These are phyloP conservation scores for Neosalanx taihuensis DNA, from an alignment of 2,797 vertebrate genomes.

Conservation along the genomic window DNA sequence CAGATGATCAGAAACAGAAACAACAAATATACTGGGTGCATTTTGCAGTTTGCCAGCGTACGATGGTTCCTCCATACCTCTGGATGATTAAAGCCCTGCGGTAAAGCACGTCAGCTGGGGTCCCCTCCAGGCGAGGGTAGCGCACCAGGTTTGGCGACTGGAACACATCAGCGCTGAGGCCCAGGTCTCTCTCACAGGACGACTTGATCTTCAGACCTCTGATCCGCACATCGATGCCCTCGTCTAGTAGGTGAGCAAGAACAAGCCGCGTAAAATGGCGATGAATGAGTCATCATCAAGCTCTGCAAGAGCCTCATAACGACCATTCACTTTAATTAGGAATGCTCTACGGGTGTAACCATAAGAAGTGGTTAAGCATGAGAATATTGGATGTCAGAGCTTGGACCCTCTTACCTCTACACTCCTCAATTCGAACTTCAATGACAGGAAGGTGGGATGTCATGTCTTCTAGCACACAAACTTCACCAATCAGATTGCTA, in stretches of 20 bases:
- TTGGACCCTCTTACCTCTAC: slow-evolving; percentile 76
- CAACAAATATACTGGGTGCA: not conserved
- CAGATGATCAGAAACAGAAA: not conserved
- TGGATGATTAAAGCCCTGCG: slow-evolving; percentile 88
- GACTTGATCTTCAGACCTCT: slow-evolving; percentile 96
- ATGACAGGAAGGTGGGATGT: slow-evolving; percentile 87
- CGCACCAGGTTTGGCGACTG: slow-evolving; percentile 90
- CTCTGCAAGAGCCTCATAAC: not conserved
- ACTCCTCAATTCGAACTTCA: slow-evolving; percentile 93
- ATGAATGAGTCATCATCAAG: not conserved
- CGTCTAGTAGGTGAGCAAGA: slow-evolving; percentile 71
- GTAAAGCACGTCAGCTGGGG: slow-evolving; percentile 86
- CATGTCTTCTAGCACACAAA: slow-evolving; percentile 96
- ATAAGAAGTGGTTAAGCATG: not conserved
- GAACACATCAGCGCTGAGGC: slow-evolving; percentile 93
- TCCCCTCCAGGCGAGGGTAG: slow-evolving; percentile 94
- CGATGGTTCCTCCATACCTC: slow-evolving; percentile 70
- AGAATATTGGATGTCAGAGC: too few relatives aligned
- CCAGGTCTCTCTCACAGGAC: slow-evolving; percentile 89
- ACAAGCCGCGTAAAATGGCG: too few relatives aligned
- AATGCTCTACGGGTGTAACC: not conserved
- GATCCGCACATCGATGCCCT: slow-evolving; percentile 95
- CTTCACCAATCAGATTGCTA: slow-evolving; percentile 92
- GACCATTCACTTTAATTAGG: not conserved
- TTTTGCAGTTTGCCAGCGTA: too few relatives aligned